Base-by-base conservation (phyloP, 2,797 vertebrate genomes). In the Monodelphis domestica region DNA sequence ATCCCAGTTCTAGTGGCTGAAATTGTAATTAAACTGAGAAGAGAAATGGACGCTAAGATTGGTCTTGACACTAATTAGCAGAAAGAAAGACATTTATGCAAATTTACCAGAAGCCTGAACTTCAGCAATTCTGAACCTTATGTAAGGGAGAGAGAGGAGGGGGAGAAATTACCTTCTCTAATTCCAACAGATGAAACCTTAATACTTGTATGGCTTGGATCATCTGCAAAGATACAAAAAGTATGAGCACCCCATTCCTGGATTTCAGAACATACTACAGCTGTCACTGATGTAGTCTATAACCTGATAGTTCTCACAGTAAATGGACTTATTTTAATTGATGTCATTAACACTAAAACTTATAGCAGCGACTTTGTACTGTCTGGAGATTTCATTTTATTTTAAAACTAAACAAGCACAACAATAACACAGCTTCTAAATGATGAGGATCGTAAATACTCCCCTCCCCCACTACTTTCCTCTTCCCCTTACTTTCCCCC, bases 131-230 rank as follows among this genome's bases (percentile, higher is more conserved):
- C 97, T 94, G 96, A 97, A 97, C 95, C 84, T 1, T 94, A 94
- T 97, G 94, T 95, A 78, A 94, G 91, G 57, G 70, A 91, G 95
- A 97, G 55, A 55, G 89, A 29, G 90, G 95, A 91, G 26, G 95
- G 93, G 95, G 29, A 97, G 97, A 98, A 98, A 99, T 99, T 99
- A 99, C 99, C 99, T 99, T 99, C 98, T 99, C 99, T 98, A 99
- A 99, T 99, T 99, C 99, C 99, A 99, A 98, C 98, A 99, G 99
- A 99, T 99, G 99, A 99, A 99, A 99, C 98, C 99, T 99, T 99
- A 99, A 99, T 99, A 99, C 99, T 99, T 99, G 99, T 99, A 99
- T 99, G 98, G 99, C 99, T 99, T 99, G 99, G 98, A 99, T 99
- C 99, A 99, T 99, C 99, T 99, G 99, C 97, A 99, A 98, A 98